Conservation (phyloP, 2,888 invertebrate genomes). For the Ochlodes sylvanus region DNA sequence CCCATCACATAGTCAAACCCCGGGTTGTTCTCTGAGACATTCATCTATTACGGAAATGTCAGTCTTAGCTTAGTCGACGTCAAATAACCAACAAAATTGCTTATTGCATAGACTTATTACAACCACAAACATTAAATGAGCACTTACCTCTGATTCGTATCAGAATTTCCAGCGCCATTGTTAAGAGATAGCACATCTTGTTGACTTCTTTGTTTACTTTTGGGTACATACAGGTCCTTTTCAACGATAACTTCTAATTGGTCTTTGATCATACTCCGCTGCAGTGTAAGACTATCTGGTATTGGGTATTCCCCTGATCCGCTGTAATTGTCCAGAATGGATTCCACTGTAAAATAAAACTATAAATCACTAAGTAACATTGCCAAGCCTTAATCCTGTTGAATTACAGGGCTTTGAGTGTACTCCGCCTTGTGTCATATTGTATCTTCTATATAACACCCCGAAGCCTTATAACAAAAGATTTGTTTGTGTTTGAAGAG, state of each 20-base stretch:
- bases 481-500: no score
- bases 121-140: background rate
- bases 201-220: constrained; percentile 37
- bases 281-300: constrained; percentile 81
- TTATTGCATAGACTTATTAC: background rate
- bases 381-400: no score
- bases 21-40: no score
- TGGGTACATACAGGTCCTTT: constrained; percentile 62
- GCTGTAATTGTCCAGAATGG: constrained; percentile 80
- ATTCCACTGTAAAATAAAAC: constrained; percentile 84
- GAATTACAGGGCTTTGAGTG: no score
- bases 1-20: no score
- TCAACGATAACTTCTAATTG: constrained; percentile 85
- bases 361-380: no score
- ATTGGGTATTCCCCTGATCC: constrained; percentile 79
- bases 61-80: no score
- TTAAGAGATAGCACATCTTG: background rate
- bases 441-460: no score
- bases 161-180: background rate
- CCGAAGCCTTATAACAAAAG: no score
- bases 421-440: no score
- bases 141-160: background rate
- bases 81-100: no score
- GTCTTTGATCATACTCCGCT: constrained; percentile 82
- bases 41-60: no score